phyloP scores from a whole-genome alignment of 2,888 invertebrate species.

The Melanophora roralis region DNA sequence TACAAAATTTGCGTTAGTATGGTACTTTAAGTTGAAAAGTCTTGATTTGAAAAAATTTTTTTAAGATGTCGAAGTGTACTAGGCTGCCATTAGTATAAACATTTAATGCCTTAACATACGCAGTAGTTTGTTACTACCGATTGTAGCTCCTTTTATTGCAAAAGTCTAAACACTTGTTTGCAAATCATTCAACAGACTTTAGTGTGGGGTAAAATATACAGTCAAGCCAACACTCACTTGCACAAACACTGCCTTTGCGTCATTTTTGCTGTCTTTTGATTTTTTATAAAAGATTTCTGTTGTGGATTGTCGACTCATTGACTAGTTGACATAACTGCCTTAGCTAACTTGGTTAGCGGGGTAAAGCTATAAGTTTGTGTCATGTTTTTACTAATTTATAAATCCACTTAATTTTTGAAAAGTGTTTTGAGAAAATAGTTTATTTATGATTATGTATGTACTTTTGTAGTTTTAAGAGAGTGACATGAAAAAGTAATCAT shows the following conservation, averaged over 20 bases:
- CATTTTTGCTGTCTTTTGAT: slow-evolving; percentile 32
- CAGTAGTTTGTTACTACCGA: background rate
- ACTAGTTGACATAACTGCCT: background rate
- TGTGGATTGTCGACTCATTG: slow-evolving; percentile 19
- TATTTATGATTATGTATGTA: too few species aligned
- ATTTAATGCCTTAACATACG: too few species aligned
- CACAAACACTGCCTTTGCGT: slow-evolving; percentile 15
- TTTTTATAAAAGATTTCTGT: slow-evolving; percentile 20
- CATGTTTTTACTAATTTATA: slow-evolving; percentile 40
- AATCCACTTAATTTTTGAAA: too few species aligned
- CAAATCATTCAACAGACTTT: slow-evolving; percentile 31
- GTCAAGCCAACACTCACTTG: background rate
- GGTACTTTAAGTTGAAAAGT: too few species aligned
- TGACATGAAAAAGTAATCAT: too few species aligned
- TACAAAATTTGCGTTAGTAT: too few species aligned
- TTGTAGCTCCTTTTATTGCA: background rate
- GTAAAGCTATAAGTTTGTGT: slow-evolving; percentile 16
- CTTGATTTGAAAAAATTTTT: too few species aligned
- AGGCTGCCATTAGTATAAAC: too few species aligned
- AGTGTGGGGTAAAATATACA: slow-evolving; percentile 31
- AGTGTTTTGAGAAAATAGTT: too few species aligned
- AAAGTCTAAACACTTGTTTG: slow-evolving; percentile 28
- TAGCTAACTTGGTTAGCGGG: slow-evolving; percentile 32
- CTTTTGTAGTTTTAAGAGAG: too few species aligned
- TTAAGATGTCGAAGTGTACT: too few species aligned